Percentiles rank a stretch among this genome's conserved stretches.
Evolutionary conservation across 2,888 invertebrate species (phyloP).

Genomic region (Liodrosophila aerea): DNA sequence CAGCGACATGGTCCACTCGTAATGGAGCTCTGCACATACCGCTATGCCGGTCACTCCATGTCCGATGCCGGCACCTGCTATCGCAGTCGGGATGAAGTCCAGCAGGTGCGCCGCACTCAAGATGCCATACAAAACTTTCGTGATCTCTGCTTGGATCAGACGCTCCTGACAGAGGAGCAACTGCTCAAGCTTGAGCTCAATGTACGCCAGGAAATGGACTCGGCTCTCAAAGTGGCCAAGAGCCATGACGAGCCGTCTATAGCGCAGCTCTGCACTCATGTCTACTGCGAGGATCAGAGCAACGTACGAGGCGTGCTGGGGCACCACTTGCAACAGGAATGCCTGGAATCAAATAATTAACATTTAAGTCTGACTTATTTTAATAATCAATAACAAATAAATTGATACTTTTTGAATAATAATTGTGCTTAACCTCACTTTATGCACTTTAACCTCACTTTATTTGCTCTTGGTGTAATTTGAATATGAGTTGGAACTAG

Average conservation of each 20-base stretch:
- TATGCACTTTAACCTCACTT: too few species aligned
- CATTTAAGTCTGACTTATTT: too few species aligned
- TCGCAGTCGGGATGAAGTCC: slow-evolving; percentile 95
- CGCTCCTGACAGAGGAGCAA: slow-evolving; percentile 90
- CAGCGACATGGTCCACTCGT: slow-evolving; percentile 96
- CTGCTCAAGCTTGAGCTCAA: slow-evolving; percentile 92
- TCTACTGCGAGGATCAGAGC: slow-evolving; percentile 86
- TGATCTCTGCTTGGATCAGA: slow-evolving; percentile 89
- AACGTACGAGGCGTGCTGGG: slow-evolving; percentile 84
- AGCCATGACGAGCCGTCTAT: slow-evolving; percentile 88
- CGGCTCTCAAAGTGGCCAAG: slow-evolving; percentile 88
- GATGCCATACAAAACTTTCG: slow-evolving; percentile 98
- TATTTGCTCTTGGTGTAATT: too few species aligned
- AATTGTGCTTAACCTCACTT: too few species aligned
- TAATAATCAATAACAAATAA: too few species aligned
- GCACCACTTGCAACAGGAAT: slow-evolving; percentile 25
- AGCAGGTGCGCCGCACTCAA: slow-evolving; percentile 95
- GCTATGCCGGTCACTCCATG: slow-evolving; percentile 99
- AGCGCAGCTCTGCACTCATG: slow-evolving; percentile 89
- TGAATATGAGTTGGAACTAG: too few species aligned
- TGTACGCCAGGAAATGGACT: slow-evolving; percentile 90
- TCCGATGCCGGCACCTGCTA: slow-evolving; percentile 99
- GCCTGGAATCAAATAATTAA: too few species aligned
- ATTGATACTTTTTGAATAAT: too few species aligned
- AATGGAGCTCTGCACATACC: slow-evolving; percentile 96